A percentile compares a stretch with the other conserved stretches of the same genome.
These are phyloP conservation scores for Cricetomys ansorgei DNA, from an alignment of 2,113 vertebrate species.

Conservation along the genomic window DNA sequence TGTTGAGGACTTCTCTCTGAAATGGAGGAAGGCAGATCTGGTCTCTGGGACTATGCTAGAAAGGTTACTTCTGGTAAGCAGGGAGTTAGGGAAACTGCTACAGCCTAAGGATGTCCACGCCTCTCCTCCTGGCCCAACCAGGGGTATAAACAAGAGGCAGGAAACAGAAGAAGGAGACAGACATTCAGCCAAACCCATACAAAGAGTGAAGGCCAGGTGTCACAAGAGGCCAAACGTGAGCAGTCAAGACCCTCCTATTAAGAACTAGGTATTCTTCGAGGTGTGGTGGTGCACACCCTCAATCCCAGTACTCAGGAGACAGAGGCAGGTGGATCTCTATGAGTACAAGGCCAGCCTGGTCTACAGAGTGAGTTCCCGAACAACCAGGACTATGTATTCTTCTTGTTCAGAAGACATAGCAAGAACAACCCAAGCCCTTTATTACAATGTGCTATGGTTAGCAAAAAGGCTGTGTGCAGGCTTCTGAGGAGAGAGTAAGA, in stretches of 20 bases:
- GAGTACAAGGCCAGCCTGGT: not conserved
- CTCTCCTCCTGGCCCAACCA: not conserved
- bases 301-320: not conserved
- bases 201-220: not conserved
- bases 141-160: not conserved
- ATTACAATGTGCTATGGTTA: not conserved
- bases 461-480: not conserved
- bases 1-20: not conserved
- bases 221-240: not conserved
- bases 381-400: not conserved
- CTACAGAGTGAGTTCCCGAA: not conserved
- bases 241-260: not conserved
- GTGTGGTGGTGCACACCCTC: not conserved
- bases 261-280: not conserved
- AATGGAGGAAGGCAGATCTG: not conserved
- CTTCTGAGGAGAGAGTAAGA: not conserved
- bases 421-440: not conserved
- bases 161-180: not conserved
- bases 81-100: not conserved
- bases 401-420: not conserved
- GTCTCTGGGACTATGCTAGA: no score
- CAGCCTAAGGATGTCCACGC: not conserved
- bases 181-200: not conserved
- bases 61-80: not conserved
- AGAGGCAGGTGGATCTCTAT: not conserved